phyloP scores from a whole-genome alignment of 2,113 vertebrate species.

The Sula dactylatra region DNA sequence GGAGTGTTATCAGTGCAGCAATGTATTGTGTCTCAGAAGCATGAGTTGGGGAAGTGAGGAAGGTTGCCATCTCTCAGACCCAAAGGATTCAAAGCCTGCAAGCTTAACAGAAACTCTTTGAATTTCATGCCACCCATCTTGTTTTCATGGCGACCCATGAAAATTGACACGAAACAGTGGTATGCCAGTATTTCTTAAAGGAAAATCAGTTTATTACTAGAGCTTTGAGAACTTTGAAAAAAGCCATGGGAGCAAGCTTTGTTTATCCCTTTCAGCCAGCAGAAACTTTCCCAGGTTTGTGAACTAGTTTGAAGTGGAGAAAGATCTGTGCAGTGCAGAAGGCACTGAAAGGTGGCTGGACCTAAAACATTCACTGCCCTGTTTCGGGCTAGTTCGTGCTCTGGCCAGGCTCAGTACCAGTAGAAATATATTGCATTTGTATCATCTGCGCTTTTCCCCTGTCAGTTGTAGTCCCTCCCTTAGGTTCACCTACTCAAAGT shows the following conservation, averaged over 20 bases:
- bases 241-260: not conserved
- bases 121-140: slow-evolving; percentile 61
- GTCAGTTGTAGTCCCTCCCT: not conserved
- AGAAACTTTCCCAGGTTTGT: not conserved
- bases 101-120: slow-evolving; percentile 72
- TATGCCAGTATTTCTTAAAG: not conserved
- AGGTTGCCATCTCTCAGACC: slow-evolving; percentile 56
- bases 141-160: slow-evolving; percentile 64
- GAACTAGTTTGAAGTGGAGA: not conserved
- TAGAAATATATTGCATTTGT: not conserved
- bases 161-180: slow-evolving; percentile 39
- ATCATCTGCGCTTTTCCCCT: not conserved
- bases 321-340: not conserved
- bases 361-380: not conserved
- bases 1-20: slow-evolving; percentile 38
- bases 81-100: slow-evolving; percentile 69
- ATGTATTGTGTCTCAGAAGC: slow-evolving; percentile 59
- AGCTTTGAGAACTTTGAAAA: slow-evolving; percentile 19
- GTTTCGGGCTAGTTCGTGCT: not conserved
- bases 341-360: not conserved
- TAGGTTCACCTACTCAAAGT: not conserved
- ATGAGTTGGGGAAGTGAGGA: slow-evolving; percentile 54
- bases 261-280: not conserved
- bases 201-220: not conserved
- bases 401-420: not conserved